A percentile compares a stretch with the other conserved stretches of the same genome.
phyloP scores from a whole-genome alignment of 2,888 invertebrate species.

The Andrena chrysosceles region DNA sequence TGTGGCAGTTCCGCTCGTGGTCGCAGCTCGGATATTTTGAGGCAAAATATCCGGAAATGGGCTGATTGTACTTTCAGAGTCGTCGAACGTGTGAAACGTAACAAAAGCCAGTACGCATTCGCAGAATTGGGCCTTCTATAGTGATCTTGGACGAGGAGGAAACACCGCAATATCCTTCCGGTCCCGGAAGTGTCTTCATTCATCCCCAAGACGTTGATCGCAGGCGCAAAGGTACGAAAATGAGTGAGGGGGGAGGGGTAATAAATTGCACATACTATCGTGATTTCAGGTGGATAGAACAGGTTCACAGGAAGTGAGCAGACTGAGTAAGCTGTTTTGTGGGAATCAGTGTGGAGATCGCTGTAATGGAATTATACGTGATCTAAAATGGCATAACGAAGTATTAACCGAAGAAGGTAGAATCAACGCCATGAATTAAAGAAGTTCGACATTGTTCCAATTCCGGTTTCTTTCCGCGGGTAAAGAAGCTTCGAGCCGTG shows the following conservation, averaged over 20 bases:
- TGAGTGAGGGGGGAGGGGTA: background rate
- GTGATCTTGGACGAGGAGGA: constrained; percentile 47
- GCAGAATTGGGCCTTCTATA: constrained; percentile 13
- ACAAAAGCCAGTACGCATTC: constrained; percentile 62
- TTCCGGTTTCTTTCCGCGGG: constrained; percentile 33
- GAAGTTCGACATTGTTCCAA: constrained; percentile 25
- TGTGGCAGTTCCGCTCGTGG: background rate
- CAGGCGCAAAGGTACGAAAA: background rate
- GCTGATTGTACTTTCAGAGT: constrained; percentile 6
- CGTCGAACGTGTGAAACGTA: constrained; percentile 15
- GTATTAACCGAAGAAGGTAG: constrained; percentile 1
- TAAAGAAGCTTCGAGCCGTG: constrained; percentile 50
- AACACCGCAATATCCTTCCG: constrained; percentile 79
- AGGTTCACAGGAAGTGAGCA: constrained; percentile 50
- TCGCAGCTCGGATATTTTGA: background rate
- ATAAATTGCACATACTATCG: constrained; percentile 39
- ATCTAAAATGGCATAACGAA: constrained; percentile 1
- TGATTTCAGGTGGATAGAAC: constrained; percentile 37
- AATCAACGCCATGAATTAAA: constrained; percentile 34
- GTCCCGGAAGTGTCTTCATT: constrained; percentile 20
- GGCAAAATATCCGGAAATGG: constrained; percentile 10
- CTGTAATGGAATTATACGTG: background rate
- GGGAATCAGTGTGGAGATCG: too few relatives aligned
- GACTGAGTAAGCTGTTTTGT: constrained; percentile 28
- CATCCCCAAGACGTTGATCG: background rate